Evolutionary conservation across 2,797 vertebrate species (phyloP), one percentile per base, ranked within the genome.

Genomic region (Varecia variegata): DNA sequence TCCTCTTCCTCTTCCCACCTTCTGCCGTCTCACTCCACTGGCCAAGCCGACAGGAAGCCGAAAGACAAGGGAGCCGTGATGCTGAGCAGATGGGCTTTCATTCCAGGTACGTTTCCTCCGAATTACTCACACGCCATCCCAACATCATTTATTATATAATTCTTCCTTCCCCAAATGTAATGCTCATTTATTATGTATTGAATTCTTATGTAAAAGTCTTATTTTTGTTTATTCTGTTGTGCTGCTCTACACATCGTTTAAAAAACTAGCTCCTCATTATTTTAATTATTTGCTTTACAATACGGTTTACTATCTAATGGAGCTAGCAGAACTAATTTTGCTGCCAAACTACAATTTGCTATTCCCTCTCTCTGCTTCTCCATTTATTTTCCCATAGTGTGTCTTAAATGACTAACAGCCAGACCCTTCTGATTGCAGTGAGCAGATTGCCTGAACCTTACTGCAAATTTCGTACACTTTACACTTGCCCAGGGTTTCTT

Each of bases 71-170:
- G 5, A 21, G 4, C 5, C 1, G 2, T 3, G 2, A n/a, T 40
- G 47, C 7, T 15, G 52, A 79, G 27, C 40, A 0, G 0, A 0
- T 2, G 2, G 3, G 43, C 20, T 25, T 45, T 79, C 43, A 1
- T 40, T 50, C 73, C 43, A 18, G 10, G 30, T 4, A 5, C 0
- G 0, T 70, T 21, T 82, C 21, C 40, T 58, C 43, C 50, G 25
- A 60, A 47, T 47, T 25, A 40, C 74, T 60, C 5, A 58, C 35
- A 60, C 47, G 11, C 56, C 67, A n/a, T 62, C 30, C 38, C 35
- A 15, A 11, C 50, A 8, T 56, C 62, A 18, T n/a, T 56, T 13
- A 54, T 43, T 38, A 65, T 4, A 6, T 5, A 30, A 27, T n/a
- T 58, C 23, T n/a, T 65, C 20, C 47, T 83, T 25, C 50, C 38